phyloP scores from a whole-genome alignment of 1,140 invertebrate species.

The Leptinotarsa texana region DNA sequence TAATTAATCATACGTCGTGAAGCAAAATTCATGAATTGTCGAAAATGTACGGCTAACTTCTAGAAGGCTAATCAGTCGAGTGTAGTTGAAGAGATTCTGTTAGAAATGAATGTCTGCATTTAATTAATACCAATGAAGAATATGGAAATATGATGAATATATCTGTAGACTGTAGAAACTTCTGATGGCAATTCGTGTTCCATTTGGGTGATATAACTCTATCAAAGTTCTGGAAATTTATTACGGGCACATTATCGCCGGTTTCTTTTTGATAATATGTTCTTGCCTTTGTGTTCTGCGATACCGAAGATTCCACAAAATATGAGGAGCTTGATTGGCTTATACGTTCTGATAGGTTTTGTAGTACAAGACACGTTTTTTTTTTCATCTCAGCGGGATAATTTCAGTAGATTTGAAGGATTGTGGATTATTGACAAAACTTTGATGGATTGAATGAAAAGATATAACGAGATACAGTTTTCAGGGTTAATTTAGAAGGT shows the following conservation, averaged over 20 bases:
- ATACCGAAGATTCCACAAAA: constrained; percentile 2
- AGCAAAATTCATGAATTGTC: no score
- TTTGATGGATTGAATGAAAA: no score
- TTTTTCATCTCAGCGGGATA: no score
- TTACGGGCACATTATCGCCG: neutral
- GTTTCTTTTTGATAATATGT: constrained; percentile 4
- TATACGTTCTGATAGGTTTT: neutral
- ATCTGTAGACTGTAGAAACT: neutral
- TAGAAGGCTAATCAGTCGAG: neutral
- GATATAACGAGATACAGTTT: no score
- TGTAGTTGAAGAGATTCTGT: neutral
- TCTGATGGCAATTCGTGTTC: neutral
- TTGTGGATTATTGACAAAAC: no score
- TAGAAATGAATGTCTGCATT: neutral
- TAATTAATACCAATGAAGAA: neutral
- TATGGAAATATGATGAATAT: neutral
- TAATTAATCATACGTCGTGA: no score
- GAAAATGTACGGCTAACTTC: neutral
- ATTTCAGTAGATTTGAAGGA: no score
- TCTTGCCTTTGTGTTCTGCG: constrained; percentile 5
- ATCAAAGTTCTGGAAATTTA: neutral
- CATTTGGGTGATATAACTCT: neutral
- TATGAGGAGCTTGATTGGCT: constrained; percentile 5
- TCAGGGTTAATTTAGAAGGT: no score
- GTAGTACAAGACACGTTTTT: neutral